Evolutionary conservation across 2,888 invertebrate genomes (phyloP), one percentile per base, ranked within the genome.

Genomic region (Noctua comes): DNA sequence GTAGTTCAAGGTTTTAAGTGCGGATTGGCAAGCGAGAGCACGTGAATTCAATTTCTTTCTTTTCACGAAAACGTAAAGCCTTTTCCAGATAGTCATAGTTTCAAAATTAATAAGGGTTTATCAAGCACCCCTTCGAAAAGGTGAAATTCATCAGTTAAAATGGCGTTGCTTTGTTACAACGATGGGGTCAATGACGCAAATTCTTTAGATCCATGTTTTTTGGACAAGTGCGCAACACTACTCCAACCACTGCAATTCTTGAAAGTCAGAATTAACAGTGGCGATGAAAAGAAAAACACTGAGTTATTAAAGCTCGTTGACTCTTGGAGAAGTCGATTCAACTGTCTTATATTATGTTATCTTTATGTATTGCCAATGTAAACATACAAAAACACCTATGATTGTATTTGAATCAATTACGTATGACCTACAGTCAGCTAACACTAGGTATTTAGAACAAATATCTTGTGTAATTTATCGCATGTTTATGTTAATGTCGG

Each of bases 401-500:
- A 46, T n/a, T 24, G 8, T 74, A 2, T 64, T 40, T 24, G 1
- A 68, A 68, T 83, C 40, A 68, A 80, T 80, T 64, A 80, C 48
- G 27, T 40, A 65, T 43, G 65, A 69, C 84, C 64, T 77, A 76
- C 48, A 73, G 43, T 43, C 43, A n/a, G 54, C 24, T 24, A 36
- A 43, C 68, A 59, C 36, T 51, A 79, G 57, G 68, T 80, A 85
- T 82, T 69, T 54, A 80, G 81, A 72, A 82, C 85, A 72, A 82
- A 82, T 80, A 85, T 72, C 68, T 68, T 21, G 16, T 62, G 64
- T 72, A 59, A 80, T 85, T 85, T 73, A 82, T 82, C 21, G 68
- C 85, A 65, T 73, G 68, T 69, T 82, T 80, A 82, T 85, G 82
- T 68, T 51, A 85, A 84, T 72, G 57, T 31, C 48, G 43, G 27